Base-by-base conservation (phyloP, 2,888 invertebrate genomes). In the Cerastoderma edule region DNA sequence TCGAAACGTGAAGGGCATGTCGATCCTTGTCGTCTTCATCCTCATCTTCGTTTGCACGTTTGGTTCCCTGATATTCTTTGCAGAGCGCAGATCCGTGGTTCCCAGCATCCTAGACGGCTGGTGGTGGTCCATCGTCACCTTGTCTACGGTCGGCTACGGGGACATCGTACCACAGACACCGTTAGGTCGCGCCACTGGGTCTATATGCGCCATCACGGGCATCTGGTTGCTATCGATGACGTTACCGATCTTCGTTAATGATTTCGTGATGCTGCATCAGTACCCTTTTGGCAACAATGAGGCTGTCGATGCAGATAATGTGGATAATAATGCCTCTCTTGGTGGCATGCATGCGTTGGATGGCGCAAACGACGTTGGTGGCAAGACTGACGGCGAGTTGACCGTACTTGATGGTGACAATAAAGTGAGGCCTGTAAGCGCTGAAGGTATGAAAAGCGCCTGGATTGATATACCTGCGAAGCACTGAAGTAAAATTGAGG, bases 141-240 rank as follows among this genome's bases (percentile, higher is more conserved):
- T 75, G 33, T 71, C 75, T 54, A 75, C 75, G 5, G 70, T 75
- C 44, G 75, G 75, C 19, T 75, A 75, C 44, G 75, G 75, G 0
- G 75, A 75, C 53, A 60, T 71, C 8, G 33, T 50, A 10, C 75
- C 75, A 0, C 60, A 24, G 30, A 44, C 75, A 8, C 50, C 30
- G 19, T 24, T 28, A 19, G 75, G 75, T 10, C 56, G 50, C 19
- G 44, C 63, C 24, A n/a, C 71, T 2, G 67, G 67, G 8, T 46
- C 67, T 22, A 8, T 66, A 10, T 64, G 66, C 16, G 70, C 71
- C n/a, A 39, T 75, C 2, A 60, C 60, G 24, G 75, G 75, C 30
- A 50, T 75, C 16, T 60, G 70, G 35, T 28, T 75, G 19, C 67
- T 75, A 35, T 46, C 75, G n/a, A 27, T 72, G 22, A 75, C 75